A percentile compares a stretch with the other conserved stretches of the same genome.
These are phyloP conservation scores for Liopterus haemorrhoidalis DNA, from an alignment of 2,888 invertebrate genomes.

Conservation along the genomic window DNA sequence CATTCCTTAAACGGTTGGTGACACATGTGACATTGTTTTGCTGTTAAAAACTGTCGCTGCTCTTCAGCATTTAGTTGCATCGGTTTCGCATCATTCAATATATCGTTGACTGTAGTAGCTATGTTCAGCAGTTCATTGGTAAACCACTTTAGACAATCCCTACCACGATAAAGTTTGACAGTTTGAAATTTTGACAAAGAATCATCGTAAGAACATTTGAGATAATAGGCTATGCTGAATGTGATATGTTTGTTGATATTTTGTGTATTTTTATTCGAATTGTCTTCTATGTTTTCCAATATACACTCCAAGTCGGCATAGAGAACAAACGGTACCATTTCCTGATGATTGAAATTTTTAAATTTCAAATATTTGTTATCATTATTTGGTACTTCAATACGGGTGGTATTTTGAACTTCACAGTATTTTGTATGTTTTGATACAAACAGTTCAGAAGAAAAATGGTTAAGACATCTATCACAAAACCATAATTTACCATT, in stretches of 20 bases:
- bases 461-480: constrained; percentile 20
- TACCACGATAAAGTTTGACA: constrained; percentile 14
- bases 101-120: constrained; percentile 7
- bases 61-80: too few species aligned
- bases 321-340: constrained; percentile 23
- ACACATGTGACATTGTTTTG: too few species aligned
- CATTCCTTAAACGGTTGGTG: too few species aligned
- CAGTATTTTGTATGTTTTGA: constrained; percentile 17
- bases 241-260: constrained; percentile 24
- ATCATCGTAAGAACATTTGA: constrained; percentile 28
- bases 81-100: too few species aligned
- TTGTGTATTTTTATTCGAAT: too few species aligned
- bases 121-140: constrained; percentile 9
- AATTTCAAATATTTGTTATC: constrained; percentile 21
- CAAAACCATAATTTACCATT: constrained; percentile 14
- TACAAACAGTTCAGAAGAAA: constrained; percentile 5
- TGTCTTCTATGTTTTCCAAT: constrained; percentile 9
- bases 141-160: constrained; percentile 11
- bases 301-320: constrained; percentile 28
- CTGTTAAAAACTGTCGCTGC: too few species aligned
- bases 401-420: constrained; percentile 6
- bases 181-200: constrained; percentile 21
- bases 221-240: constrained; percentile 24
- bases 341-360: constrained; percentile 17
- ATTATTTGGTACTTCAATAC: constrained; percentile 10